phyloP scores from a whole-genome alignment of 2,113 vertebrate species.

The Eidolon helvum region DNA sequence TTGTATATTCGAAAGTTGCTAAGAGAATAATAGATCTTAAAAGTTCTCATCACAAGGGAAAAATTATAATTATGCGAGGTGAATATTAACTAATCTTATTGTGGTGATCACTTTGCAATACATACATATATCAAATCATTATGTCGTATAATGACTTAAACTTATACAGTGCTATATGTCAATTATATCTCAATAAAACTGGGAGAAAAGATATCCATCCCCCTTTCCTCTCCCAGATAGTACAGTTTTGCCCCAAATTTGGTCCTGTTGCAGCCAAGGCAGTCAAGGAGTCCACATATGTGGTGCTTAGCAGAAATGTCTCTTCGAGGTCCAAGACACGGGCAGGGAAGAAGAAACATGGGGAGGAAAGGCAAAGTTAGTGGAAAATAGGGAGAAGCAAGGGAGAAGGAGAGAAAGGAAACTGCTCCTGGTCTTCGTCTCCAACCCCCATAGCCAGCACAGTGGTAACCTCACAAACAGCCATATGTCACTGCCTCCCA shows the following conservation, averaged over 20 bases:
- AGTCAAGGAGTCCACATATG: accelerated
- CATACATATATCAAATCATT: background rate
- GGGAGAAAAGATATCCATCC: background rate
- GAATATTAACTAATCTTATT: background rate
- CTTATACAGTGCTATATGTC: background rate
- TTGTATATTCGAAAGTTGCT: background rate
- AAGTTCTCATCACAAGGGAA: background rate
- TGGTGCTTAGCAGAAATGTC: background rate
- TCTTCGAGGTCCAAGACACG: background rate
- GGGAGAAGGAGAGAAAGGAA: background rate
- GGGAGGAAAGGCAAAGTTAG: background rate
- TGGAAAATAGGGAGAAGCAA: background rate
- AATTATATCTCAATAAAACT: background rate
- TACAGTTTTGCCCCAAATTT: background rate
- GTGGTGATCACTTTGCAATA: background rate
- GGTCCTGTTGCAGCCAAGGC: background rate
- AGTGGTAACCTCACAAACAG: background rate
- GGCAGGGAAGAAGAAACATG: background rate
- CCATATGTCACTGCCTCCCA: background rate
- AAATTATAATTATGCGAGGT: background rate
- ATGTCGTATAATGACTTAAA: background rate
- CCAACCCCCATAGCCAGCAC: background rate
- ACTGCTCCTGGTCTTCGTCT: background rate
- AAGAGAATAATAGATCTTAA: background rate
- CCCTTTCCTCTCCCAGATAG: background rate